phyloP scores from a whole-genome alignment of 2,797 vertebrate species.

The Hephaestus fuliginosus region DNA sequence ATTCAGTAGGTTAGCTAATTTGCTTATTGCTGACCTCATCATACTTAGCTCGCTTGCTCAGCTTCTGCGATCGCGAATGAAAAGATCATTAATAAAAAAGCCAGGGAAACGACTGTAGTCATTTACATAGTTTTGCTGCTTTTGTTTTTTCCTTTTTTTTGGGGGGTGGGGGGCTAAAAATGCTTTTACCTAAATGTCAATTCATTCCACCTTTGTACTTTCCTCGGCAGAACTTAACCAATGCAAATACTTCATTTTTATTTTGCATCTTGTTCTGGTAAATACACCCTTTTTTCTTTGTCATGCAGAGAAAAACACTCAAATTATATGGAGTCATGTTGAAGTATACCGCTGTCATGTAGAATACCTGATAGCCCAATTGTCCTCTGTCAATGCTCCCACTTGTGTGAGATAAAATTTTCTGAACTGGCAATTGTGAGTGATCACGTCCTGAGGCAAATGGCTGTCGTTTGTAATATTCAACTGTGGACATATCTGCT shows the following conservation, averaged over 20 bases:
- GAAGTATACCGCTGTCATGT: constrained; percentile 36
- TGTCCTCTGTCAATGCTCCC: constrained; percentile 43
- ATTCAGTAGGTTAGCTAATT: too few relatives aligned
- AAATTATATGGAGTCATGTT: constrained; percentile 25
- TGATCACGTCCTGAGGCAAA: constrained; percentile 56
- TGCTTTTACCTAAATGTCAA: neutral
- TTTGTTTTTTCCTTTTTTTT: too few relatives aligned
- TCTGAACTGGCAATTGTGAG: constrained; percentile 52
- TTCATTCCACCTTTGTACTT: neutral
- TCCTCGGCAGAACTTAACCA: neutral
- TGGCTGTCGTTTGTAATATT: constrained; percentile 54
- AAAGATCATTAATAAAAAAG: neutral
- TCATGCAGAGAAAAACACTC: constrained; percentile 8
- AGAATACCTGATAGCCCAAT: constrained; percentile 48
- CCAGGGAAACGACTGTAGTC: neutral
- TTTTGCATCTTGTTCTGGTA: neutral
- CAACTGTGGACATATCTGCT: constrained; percentile 26
- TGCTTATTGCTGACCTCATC: too few relatives aligned
- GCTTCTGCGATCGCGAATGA: neutral
- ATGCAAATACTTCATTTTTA: neutral
- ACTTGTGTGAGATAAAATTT: constrained; percentile 30
- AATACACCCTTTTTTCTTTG: constrained; percentile 12
- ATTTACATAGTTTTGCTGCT: neutral
- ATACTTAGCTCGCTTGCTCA: too few relatives aligned
- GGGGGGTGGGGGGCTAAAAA: too few relatives aligned